phyloP scores from a whole-genome alignment of 1,140 invertebrate species.

The Drosophila persimilis region DNA sequence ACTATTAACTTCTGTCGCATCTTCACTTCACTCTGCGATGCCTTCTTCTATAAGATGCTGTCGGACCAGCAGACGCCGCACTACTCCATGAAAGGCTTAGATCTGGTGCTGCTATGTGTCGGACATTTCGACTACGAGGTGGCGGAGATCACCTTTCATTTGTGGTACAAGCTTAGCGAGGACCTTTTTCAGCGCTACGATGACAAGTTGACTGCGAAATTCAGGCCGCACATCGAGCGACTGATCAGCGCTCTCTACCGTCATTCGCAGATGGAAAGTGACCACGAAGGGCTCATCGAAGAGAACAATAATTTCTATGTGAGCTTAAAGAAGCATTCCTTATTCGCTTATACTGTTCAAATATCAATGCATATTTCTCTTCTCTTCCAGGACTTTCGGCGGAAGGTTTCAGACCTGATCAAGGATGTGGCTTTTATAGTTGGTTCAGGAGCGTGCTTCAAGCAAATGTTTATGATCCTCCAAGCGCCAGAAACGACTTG shows the following conservation, averaged over 20 bases:
- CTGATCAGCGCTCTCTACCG: slow-evolving; percentile 92
- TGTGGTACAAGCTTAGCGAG: slow-evolving; percentile 98
- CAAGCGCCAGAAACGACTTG: slow-evolving; percentile 89
- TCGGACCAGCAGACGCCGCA: slow-evolving; percentile 85
- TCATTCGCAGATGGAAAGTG: slow-evolving; percentile 95
- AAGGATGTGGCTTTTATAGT: slow-evolving; percentile 99
- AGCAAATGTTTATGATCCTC: slow-evolving; percentile 93
- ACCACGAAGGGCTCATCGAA: slow-evolving; percentile 95
- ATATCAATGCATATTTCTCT: background rate
- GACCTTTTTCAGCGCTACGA: slow-evolving; percentile 94
- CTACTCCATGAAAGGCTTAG: slow-evolving; percentile 93
- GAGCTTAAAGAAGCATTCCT: slow-evolving; percentile 24
- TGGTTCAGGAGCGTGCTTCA: slow-evolving; percentile 95
- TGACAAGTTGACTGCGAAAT: slow-evolving; percentile 90
- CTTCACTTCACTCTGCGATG: slow-evolving; percentile 97
- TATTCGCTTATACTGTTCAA: background rate
- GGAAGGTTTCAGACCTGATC: slow-evolving; percentile 95
- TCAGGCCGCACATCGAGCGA: slow-evolving; percentile 95
- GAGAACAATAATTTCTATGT: slow-evolving; percentile 91
- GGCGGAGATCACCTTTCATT: slow-evolving; percentile 97
- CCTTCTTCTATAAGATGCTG: slow-evolving; percentile 94
- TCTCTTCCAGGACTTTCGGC: slow-evolving; percentile 91
- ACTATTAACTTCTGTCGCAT: slow-evolving; percentile 96
- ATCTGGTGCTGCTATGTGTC: slow-evolving; percentile 95
- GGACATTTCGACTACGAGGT: slow-evolving; percentile 99